phyloP scores from a whole-genome alignment of 2,113 vertebrate genomes.

The Larimichthys polyactis region DNA sequence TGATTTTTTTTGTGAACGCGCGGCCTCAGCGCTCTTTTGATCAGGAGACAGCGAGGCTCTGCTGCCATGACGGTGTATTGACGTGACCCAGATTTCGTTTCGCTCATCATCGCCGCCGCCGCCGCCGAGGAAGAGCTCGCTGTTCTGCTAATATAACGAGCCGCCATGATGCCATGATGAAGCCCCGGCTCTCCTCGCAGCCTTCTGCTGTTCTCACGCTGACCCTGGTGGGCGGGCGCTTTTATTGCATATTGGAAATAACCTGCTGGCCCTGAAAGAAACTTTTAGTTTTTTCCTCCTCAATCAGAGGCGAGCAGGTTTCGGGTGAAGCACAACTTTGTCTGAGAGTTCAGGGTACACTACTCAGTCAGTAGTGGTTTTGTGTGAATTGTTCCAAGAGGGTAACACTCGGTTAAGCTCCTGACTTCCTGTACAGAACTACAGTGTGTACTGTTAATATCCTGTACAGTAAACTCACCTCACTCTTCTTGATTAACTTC shows the following conservation, averaged over 20 bases:
- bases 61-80: conserved; percentile 66
- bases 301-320: conserved; percentile 60
- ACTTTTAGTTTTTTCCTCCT: conserved; percentile 5
- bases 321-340: conserved; percentile 80
- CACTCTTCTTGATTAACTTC: conserved; percentile 72
- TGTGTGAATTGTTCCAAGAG: conserved; percentile 55
- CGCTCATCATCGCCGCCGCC: conserved; percentile 41
- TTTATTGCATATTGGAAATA: conserved; percentile 66
- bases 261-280: conserved; percentile 67
- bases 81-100: conserved; percentile 77
- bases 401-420: conserved; percentile 60
- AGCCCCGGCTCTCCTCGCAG: conserved; percentile 20
- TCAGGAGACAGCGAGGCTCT: conserved; percentile 75
- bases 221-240: conserved; percentile 59
- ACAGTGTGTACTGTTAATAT: conserved; percentile 76
- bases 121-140: conserved; percentile 49
- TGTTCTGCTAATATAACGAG: conserved; percentile 33
- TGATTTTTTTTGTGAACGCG: conserved; percentile 72
- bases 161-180: neutral
- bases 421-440: conserved; percentile 73
- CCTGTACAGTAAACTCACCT: conserved; percentile 77
- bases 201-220: conserved; percentile 48
- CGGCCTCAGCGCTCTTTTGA: conserved; percentile 78
- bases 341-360: conserved; percentile 78
- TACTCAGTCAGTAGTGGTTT: conserved; percentile 54